phyloP scores from a whole-genome alignment of 53 echinoderm and acorn worm species.

The Luidia sarsii region DNA sequence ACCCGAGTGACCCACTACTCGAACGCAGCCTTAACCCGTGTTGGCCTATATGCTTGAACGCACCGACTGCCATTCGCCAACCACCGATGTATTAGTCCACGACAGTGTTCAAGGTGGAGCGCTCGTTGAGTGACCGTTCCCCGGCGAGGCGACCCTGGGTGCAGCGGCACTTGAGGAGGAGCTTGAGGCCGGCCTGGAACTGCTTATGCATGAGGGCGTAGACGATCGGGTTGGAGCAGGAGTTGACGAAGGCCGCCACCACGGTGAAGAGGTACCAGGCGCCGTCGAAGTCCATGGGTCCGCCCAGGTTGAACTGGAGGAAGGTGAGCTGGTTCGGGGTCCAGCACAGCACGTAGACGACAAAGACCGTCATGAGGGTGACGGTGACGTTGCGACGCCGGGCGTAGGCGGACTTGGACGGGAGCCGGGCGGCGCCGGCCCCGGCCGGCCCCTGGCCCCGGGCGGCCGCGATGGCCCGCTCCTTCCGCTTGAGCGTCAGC shows the following conservation, averaged over 20 bases:
- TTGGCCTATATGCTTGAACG: too few species aligned
- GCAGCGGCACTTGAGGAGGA: too few species aligned
- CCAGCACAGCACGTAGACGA: slow-evolving; percentile 91
- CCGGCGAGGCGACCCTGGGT: too few species aligned
- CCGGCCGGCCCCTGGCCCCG: slow-evolving; percentile 9
- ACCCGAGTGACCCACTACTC: too few species aligned
- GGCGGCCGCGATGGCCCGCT: slow-evolving; percentile 46
- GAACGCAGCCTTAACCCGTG: too few species aligned
- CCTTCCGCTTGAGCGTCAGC: slow-evolving; percentile 60
- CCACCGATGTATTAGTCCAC: too few species aligned
- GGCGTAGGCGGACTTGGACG: slow-evolving; percentile 27
- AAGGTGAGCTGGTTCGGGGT: slow-evolving; percentile 94
- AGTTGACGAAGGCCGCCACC: slow-evolving; percentile 79
- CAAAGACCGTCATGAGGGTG: slow-evolving; percentile 77
- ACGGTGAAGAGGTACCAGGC: slow-evolving; percentile 87
- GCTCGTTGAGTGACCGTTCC: background rate
- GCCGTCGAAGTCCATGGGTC: slow-evolving; percentile 72
- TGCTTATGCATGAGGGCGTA: slow-evolving; percentile 83
- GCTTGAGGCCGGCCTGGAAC: slow-evolving; percentile 73
- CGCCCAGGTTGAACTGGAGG: slow-evolving; percentile 88
- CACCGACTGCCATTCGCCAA: too few species aligned
- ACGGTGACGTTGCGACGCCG: slow-evolving; percentile 83
- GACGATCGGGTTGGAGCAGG: slow-evolving; percentile 84
- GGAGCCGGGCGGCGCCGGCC: background rate
- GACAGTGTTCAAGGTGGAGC: background rate